phyloP scores from a whole-genome alignment of 2,888 invertebrate species.

The Leucania comma region DNA sequence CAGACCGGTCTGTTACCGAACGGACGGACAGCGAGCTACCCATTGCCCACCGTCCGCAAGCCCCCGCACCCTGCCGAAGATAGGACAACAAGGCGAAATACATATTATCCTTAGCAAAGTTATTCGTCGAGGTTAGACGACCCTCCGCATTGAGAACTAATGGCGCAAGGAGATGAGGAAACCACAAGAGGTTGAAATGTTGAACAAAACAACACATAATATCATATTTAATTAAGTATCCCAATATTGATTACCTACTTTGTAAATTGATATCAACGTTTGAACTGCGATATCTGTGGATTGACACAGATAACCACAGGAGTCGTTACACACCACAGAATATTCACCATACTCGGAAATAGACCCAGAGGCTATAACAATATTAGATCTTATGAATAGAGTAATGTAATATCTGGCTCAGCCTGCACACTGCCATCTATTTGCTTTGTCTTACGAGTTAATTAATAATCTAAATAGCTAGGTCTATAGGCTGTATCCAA shows the following conservation, averaged over 20 bases:
- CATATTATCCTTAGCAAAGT: too few relatives aligned
- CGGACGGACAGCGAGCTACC: too few relatives aligned
- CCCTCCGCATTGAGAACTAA: too few relatives aligned
- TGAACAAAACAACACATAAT: slow-evolving; percentile 26
- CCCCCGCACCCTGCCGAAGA: too few relatives aligned
- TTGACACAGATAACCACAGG: slow-evolving; percentile 47
- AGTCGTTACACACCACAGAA: slow-evolving; percentile 13
- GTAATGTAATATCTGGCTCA: slow-evolving; percentile 39
- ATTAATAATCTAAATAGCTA: slow-evolving; percentile 44
- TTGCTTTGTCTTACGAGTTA: slow-evolving; percentile 54
- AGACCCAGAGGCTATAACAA: slow-evolving; percentile 11
- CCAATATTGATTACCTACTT: slow-evolving; percentile 52
- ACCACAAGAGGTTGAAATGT: not conserved
- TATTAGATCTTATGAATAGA: slow-evolving; percentile 39
- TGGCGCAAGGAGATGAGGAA: too few relatives aligned
- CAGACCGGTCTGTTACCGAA: too few relatives aligned
- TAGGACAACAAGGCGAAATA: too few relatives aligned
- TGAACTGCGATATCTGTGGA: slow-evolving; percentile 45
- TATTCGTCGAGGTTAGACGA: too few relatives aligned
- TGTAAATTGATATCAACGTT: slow-evolving; percentile 44
- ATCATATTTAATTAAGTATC: slow-evolving; percentile 25
- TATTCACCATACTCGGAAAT: slow-evolving; percentile 18
- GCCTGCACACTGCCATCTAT: slow-evolving; percentile 24
- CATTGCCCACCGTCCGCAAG: too few relatives aligned
- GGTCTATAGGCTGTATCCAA: slow-evolving; percentile 11